Evolutionary conservation across 1,140 invertebrate genomes (phyloP), one percentile per base, ranked within the genome.

Genomic region (Drosophila ambigua): DNA sequence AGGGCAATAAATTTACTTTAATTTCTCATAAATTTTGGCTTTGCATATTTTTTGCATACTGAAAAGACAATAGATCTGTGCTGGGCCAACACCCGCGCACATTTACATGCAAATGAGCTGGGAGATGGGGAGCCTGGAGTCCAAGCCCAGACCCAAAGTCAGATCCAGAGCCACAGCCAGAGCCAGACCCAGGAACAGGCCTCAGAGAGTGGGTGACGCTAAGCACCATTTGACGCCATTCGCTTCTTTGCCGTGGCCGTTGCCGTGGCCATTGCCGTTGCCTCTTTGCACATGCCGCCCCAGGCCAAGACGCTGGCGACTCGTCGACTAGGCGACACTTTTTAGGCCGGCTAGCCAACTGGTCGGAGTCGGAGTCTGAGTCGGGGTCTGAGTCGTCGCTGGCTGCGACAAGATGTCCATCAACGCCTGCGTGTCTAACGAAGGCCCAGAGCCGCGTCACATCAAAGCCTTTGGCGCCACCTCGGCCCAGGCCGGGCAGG

Each of bases 21-120:
- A 88, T 88, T 88, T 88, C 83, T 83, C 83, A 88, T 88, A 88
- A 88, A 88, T 88, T 88, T 88, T 31, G 59, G 74, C 83, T 88
- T 88, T 88, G 83, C 83, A 88, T 88, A 88, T 88, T 88, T 88
- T 79, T 77, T 59, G 58, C 69, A 71, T 46, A 46, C 62, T 66
- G 53, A 80, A 87, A 87, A 87, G 79, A 88, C 82, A 88, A 87
- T 87, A 73, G 83, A 52, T 79, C 79, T 61, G 53, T 68, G 66
- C 83, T 76, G 79, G 75, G 75, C 76, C 83, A 88, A 88, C 83
- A 88, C 83, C 83, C 83, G 83, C 83, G 83, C 83, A 88, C 83
- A 88, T 88, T 88, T 88, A 52, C 83, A 88, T 88, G 83, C 83
- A 88, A 88, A 88, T 88, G 79, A 88, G 79, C 48, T 64, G 62